Evolutionary conservation across 2,113 vertebrate genomes (phyloP), one percentile per base, ranked within the genome.

Genomic region (Corythoichthys intestinalis): DNA sequence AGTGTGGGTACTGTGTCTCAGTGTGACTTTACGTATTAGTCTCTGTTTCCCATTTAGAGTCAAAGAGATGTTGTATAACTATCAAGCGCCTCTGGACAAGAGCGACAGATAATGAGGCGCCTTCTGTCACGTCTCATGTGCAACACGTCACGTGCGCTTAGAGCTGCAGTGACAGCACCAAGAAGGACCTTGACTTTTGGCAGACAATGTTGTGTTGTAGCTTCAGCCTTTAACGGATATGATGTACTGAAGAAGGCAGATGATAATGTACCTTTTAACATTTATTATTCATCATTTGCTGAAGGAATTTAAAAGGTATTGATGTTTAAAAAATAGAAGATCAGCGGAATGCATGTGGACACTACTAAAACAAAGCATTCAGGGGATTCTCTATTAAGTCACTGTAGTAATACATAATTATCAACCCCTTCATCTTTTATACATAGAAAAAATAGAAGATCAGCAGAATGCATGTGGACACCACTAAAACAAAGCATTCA

Each of bases 41-140:
- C 74, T 81, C 58, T 8, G 12, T 67, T 76, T 81, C 67, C 68
- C 70, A 83, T 76, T 57, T 38, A 10, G 39, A 69, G 75, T 74
- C 52, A 66, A 6, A 69, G 39, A 54, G 63, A 73, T 67, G 76
- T 79, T 77, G 70, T 50, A 59, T 66, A 77, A 79, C 53, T n/a
- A 75, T 74, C 67, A 41, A 3, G 4, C 28, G 67, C 74, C 67
- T 72, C 70, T 66, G 72, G 81, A 83, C 58, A 63, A 67, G 70
- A 69, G 20, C 14, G 59, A 59, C 20, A 63, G 52, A 75, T 77
- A 83, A 83, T 77, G 70, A 83, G 69, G 78, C 67, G 44, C 63
- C 68, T 72, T 72, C 73, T 78, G 68, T 70, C 75, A 82, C 17
- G 59, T n/a, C 66, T 75, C 72, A 71, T 76, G 71, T 71, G 65